Conservation (phyloP, 1,140 invertebrate species). For the Heliconius hermathena region DNA sequence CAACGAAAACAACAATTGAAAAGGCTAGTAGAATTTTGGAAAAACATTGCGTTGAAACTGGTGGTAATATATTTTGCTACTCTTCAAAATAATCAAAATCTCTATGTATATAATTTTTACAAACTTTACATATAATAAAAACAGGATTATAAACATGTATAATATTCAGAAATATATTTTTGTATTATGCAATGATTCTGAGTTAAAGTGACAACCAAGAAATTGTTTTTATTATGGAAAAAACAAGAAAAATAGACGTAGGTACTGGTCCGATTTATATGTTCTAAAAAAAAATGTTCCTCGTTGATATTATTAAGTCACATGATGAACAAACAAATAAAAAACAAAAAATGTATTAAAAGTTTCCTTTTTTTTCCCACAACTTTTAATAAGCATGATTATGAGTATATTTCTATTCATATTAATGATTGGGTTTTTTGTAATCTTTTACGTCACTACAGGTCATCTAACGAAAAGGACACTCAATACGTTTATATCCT, state of each 20-base stretch:
- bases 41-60: constrained; percentile 53
- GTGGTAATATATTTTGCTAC: constrained; percentile 57
- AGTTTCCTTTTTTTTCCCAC: neutral
- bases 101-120: too few species aligned
- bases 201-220: too few species aligned
- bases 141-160: too few species aligned
- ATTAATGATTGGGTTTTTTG: neutral
- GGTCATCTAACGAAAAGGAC: too few species aligned
- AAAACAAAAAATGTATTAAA: neutral
- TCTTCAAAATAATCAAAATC: constrained; percentile 31
- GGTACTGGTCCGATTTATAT: too few species aligned
- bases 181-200: neutral
- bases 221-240: too few species aligned
- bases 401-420: neutral
- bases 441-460: neutral
- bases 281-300: too few species aligned
- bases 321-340: neutral
- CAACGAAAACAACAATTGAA: constrained; percentile 6
- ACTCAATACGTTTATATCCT: neutral
- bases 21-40: constrained; percentile 11
- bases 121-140: too few species aligned
- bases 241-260: too few species aligned
- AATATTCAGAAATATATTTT: neutral
- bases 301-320: neutral
- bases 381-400: neutral